Conservation (phyloP, 2,797 vertebrate genomes). For the Calcarius lapponicus region DNA sequence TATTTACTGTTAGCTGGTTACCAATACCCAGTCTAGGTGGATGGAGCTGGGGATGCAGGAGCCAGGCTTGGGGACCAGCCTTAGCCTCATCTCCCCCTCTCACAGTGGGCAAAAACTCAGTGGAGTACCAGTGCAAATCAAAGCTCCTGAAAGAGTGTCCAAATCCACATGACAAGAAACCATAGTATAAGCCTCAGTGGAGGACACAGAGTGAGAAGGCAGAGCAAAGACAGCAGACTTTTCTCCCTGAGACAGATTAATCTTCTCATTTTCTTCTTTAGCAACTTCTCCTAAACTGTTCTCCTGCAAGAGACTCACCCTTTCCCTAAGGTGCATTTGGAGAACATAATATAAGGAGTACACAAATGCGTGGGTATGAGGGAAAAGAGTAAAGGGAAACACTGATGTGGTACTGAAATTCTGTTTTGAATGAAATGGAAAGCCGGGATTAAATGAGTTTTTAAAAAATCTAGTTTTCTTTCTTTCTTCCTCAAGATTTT, state of each 20-base stretch:
- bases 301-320: background rate
- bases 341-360: background rate
- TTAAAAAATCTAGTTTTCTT: background rate
- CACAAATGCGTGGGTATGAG: background rate
- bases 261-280: background rate
- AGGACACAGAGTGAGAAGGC: background rate
- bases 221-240: background rate
- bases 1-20: background rate
- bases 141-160: background rate
- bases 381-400: background rate
- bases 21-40: background rate
- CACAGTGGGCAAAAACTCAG: background rate
- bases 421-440: background rate
- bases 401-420: background rate
- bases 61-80: background rate
- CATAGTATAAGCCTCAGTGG: background rate
- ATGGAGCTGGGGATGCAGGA: background rate
- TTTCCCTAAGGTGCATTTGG: background rate
- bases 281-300: background rate
- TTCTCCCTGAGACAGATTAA: background rate
- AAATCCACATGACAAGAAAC: background rate
- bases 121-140: rapidly evolving
- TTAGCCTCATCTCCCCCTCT: background rate
- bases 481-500: background rate
- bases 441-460: background rate